Conservation (phyloP, 2,888 invertebrate genomes). For the Ferrisia virgata region DNA sequence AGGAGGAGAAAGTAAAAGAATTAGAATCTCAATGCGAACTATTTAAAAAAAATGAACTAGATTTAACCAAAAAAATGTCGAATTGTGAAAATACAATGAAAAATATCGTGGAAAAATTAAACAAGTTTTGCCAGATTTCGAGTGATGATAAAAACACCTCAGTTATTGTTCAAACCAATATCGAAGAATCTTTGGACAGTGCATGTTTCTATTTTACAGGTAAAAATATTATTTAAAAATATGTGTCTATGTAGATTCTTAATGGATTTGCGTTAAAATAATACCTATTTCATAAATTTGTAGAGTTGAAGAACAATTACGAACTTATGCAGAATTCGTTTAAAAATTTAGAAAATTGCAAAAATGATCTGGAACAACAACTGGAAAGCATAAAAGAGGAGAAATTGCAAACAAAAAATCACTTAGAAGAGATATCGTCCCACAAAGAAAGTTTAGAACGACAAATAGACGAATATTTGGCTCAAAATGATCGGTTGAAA, state of each 20-base stretch:
- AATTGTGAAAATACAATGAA: constrained; percentile 46
- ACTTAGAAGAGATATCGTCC: neutral
- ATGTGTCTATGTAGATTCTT: neutral
- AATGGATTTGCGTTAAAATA: neutral
- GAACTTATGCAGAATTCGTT: constrained; percentile 34
- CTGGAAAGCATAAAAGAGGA: neutral
- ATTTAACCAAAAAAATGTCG: constrained; percentile 44
- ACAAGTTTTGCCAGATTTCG: constrained; percentile 45
- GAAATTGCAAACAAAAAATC: neutral
- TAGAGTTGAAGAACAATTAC: neutral
- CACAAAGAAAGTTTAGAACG: neutral
- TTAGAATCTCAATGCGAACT: constrained; percentile 43
- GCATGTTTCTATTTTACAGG: constrained; percentile 25
- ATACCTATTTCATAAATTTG: neutral
- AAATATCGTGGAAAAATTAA: constrained; percentile 47
- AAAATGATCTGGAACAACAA: constrained; percentile 17
- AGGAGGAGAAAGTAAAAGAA: constrained; percentile 26
- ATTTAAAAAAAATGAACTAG: constrained; percentile 47
- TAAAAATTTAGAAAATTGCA: constrained; percentile 46
- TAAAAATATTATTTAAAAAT: neutral
- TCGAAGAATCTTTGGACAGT: neutral
- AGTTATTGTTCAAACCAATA: constrained; percentile 19
- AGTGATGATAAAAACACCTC: constrained; percentile 47
- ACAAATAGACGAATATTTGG: neutral
- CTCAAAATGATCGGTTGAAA: neutral